A percentile compares a stretch with the other conserved stretches of the same genome.
Evolutionary conservation across 2,113 vertebrate species (phyloP).

Genomic region (Thermophis baileyi): DNA sequence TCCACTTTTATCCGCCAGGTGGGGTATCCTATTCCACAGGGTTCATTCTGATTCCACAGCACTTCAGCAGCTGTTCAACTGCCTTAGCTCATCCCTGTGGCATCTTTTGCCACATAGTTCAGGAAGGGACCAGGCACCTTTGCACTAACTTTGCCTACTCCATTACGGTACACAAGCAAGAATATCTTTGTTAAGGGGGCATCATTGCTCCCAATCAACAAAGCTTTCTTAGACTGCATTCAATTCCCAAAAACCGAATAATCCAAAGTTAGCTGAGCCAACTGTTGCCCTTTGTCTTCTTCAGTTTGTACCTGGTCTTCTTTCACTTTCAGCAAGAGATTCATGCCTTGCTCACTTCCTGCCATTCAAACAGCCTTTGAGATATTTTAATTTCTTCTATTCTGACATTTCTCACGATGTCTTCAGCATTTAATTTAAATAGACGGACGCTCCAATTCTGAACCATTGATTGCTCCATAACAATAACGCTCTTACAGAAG

Average conservation of each 20-base stretch:
- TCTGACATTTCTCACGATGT: neutral
- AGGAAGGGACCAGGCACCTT: neutral
- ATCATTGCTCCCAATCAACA: neutral
- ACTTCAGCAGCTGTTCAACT: neutral
- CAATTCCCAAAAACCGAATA: neutral
- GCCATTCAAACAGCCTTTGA: neutral
- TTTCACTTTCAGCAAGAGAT: neutral
- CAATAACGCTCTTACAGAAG: neutral
- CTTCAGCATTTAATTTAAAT: neutral
- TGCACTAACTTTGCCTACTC: neutral
- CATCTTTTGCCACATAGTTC: neutral
- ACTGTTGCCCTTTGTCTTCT: neutral
- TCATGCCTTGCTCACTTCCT: neutral
- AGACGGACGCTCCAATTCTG: neutral
- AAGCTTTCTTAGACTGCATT: neutral
- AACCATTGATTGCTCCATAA: neutral
- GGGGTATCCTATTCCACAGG: neutral
- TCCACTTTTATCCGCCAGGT: neutral
- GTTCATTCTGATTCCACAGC: neutral
- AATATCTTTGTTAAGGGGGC: neutral
- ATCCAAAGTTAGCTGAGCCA: neutral
- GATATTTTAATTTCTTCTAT: neutral
- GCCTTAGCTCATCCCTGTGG: neutral
- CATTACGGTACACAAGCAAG: neutral
- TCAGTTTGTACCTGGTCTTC: neutral